A percentile compares a stretch with the other conserved stretches of the same genome.
Evolutionary conservation across 2,797 vertebrate genomes (phyloP).

Genomic region (Fistularia commersonii): DNA sequence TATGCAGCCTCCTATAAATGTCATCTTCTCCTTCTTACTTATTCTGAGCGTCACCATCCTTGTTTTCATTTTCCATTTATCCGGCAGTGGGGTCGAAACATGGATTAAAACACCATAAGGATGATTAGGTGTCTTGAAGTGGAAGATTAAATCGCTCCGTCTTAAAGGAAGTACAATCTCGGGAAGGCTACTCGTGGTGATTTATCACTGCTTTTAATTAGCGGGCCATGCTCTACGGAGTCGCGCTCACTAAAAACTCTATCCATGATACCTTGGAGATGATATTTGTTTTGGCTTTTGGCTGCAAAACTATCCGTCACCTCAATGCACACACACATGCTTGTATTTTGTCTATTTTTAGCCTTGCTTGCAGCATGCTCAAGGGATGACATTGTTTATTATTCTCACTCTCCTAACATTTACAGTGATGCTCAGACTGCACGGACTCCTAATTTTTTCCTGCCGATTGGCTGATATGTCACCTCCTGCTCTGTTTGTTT

Average conservation of each 20-base stretch:
- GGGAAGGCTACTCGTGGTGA: slow-evolving; percentile 35
- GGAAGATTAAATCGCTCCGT: slow-evolving; percentile 66
- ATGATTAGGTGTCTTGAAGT: slow-evolving; percentile 59
- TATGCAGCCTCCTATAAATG: slow-evolving; percentile 13
- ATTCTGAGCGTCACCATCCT: slow-evolving; percentile 12
- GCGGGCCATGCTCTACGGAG: slow-evolving; percentile 19
- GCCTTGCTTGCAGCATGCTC: slow-evolving; percentile 2
- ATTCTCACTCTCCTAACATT: background rate
- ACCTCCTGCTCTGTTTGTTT: too few species aligned
- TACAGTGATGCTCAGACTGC: too few species aligned
- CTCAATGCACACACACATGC: slow-evolving; percentile 20
- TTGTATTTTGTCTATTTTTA: slow-evolving; percentile 25
- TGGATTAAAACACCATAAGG: slow-evolving; percentile 59
- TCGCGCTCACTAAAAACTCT: slow-evolving; percentile 23
- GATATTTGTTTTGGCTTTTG: slow-evolving; percentile 45
- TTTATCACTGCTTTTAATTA: slow-evolving; percentile 58
- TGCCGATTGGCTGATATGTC: too few species aligned
- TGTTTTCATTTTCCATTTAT: slow-evolving; percentile 34
- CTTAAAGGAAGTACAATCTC: slow-evolving; percentile 45
- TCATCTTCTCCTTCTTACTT: slow-evolving; percentile 13
- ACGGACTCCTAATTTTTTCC: too few species aligned
- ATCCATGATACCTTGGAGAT: slow-evolving; percentile 25
- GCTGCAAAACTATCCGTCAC: slow-evolving; percentile 40
- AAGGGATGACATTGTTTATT: background rate
- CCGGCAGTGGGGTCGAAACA: slow-evolving; percentile 20